These are phyloP conservation scores for Acipenser oxyrinchus DNA, from an alignment of 2,797 vertebrate species.

Conservation along the genomic window DNA sequence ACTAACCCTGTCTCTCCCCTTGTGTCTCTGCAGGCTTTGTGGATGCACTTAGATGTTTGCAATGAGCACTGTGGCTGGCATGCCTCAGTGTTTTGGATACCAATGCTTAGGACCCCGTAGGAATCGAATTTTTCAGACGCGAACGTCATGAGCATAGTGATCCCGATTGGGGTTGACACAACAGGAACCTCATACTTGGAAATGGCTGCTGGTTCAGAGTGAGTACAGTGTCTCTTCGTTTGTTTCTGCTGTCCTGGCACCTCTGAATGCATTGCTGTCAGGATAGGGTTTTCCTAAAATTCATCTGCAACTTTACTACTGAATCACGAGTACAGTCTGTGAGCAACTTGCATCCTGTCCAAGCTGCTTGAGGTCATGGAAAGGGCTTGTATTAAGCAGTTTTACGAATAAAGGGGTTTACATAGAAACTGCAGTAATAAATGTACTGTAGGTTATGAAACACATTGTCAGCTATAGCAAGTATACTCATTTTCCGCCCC, in stretches of 20 bases:
- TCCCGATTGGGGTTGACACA: conserved; percentile 94
- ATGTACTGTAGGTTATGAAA: too few species aligned
- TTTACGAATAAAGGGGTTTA: too few species aligned
- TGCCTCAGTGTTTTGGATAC: conserved; percentile 99
- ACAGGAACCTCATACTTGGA: conserved; percentile 90
- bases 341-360: too few species aligned
- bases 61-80: conserved; percentile 99
- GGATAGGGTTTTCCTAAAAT: neutral
- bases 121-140: conserved; percentile 99
- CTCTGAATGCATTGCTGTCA: neutral
- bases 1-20: conserved; percentile 1
- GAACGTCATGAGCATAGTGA: conserved; percentile 99
- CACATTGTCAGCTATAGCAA: too few species aligned
- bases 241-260: neutral
- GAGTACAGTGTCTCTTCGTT: conserved; percentile 54
- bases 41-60: conserved; percentile 99
- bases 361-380: too few species aligned
- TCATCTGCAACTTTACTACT: too few species aligned
- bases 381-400: too few species aligned
- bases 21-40: conserved; percentile 74
- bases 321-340: too few species aligned
- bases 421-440: too few species aligned
- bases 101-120: conserved; percentile 99
- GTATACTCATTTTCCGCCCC: too few species aligned
- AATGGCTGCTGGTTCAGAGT: conserved; percentile 99